Conservation (phyloP, 2,888 invertebrate species). For the Panopea generosa region DNA sequence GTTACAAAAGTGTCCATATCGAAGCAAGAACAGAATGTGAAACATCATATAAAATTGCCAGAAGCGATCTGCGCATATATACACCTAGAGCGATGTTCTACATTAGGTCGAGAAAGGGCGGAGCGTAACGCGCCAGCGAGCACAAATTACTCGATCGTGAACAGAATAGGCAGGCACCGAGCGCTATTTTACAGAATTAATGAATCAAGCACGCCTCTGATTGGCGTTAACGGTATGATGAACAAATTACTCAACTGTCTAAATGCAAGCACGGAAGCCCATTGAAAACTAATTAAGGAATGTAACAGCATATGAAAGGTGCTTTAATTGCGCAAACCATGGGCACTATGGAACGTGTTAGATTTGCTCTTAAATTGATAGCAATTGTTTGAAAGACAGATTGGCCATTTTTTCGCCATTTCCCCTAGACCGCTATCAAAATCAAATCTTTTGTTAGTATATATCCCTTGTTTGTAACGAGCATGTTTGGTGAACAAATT, state of each 20-base stretch:
- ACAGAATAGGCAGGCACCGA: conserved; percentile 29
- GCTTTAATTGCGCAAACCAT: conserved; percentile 28
- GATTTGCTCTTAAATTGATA: background rate
- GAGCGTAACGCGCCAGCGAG: conserved; percentile 44
- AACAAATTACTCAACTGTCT: conserved; percentile 52
- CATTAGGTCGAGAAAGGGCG: conserved; percentile 48
- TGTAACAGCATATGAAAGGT: conserved; percentile 24
- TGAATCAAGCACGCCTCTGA: conserved; percentile 35
- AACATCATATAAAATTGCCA: conserved; percentile 57
- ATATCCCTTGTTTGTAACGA: too few relatives aligned
- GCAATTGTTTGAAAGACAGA: too few relatives aligned
- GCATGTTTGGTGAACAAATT: too few relatives aligned
- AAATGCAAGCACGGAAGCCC: conserved; percentile 35
- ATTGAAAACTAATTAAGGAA: conserved; percentile 50
- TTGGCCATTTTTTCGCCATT: too few relatives aligned
- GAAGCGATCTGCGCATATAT: conserved; percentile 52
- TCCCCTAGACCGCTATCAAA: too few relatives aligned
- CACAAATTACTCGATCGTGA: conserved; percentile 45
- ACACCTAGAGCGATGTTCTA: conserved; percentile 63
- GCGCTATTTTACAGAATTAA: conserved; percentile 10
- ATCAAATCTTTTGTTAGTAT: too few relatives aligned
- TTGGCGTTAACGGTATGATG: conserved; percentile 46
- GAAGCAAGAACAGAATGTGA: background rate
- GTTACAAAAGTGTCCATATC: background rate
- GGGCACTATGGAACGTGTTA: background rate